Evolutionary conservation across 2,797 vertebrate genomes (phyloP).

Genomic region (Acipenser transmontanus): DNA sequence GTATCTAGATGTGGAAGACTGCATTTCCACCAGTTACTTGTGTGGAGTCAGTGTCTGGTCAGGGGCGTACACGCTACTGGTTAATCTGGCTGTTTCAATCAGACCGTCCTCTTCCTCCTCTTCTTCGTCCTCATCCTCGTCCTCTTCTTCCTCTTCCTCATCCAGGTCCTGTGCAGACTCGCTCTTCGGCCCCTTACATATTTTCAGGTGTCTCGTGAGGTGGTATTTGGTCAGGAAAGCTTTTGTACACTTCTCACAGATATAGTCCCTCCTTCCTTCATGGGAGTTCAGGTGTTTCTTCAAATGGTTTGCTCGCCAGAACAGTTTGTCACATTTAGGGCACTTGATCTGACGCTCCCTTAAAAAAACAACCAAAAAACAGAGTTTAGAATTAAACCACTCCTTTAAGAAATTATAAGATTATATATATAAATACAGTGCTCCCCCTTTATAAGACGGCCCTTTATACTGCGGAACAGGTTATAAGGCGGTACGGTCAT

Average conservation of each 20-base stretch:
- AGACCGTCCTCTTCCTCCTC: conserved; percentile 41
- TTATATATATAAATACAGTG: too few relatives aligned
- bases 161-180: conserved; percentile 53
- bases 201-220: conserved; percentile 94
- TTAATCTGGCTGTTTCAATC: too few relatives aligned
- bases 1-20: too few relatives aligned
- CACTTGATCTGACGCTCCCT: conserved; percentile 91
- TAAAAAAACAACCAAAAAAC: conserved; percentile 5
- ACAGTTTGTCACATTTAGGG: conserved; percentile 92
- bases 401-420: too few relatives aligned
- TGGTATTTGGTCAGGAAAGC: conserved; percentile 97
- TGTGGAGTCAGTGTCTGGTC: too few relatives aligned
- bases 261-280: conserved; percentile 89
- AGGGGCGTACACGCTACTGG: too few relatives aligned
- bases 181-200: conserved; percentile 86
- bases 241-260: conserved; percentile 95
- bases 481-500: too few relatives aligned
- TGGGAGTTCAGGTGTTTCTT: conserved; percentile 98
- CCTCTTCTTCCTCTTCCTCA: conserved; percentile 62
- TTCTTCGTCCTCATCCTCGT: conserved; percentile 57
- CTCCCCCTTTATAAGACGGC: too few relatives aligned
- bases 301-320: conserved; percentile 88
- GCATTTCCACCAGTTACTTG: too few relatives aligned
- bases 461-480: too few relatives aligned
- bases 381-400: too few relatives aligned